Evolutionary conservation across 2,888 invertebrate species (phyloP), one percentile per base, ranked within the genome.

Genomic region (Luperina testacea): DNA sequence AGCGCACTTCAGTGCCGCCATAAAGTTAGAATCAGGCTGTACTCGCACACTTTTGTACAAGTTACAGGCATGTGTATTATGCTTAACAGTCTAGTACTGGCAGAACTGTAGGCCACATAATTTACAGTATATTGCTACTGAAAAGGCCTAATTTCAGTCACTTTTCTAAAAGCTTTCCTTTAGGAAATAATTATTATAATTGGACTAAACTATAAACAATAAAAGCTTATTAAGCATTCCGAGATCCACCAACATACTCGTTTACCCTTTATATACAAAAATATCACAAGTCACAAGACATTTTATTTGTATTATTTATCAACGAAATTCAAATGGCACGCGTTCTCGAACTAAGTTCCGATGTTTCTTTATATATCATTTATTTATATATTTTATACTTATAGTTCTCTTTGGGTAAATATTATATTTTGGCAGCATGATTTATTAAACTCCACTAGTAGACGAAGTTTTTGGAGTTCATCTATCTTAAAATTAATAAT

Each of bases 251-350:
- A 79, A 81, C 71, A 64, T 78, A 72, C 48, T 75, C 15, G 75
- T 73, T 72, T 78, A 72, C 79, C 38, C 38, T 77, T 42, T 80
- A 86, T 78, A 77, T 78, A 80, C 65, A 85, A 82, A 72, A 85
- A 84, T 90, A 90, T 90, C 90, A 90, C 90, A 90, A 81, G 64
- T 82, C 75, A 78, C 81, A 75, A 78, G 83, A 83, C 78, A 75
- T 78, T 72, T 76, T 61, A 70, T 57, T 71, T n/a, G 64, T 57
- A 71, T 71, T 57, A 57, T 79, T 65, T 61, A 75, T 48, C 42
- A 32, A 73, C 61, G 24, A 80, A 72, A 72, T 59, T 59, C 70
- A 45, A 85, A 83, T 85, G 87, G 85, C 83, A 78, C 78, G 24
- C 32, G 6, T 53, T 83, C 59, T 69, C 1, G 42, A 73, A 78